Evolutionary conservation across 2,797 vertebrate genomes (phyloP).

Genomic region (Tokudaia tokunoshimensis): DNA sequence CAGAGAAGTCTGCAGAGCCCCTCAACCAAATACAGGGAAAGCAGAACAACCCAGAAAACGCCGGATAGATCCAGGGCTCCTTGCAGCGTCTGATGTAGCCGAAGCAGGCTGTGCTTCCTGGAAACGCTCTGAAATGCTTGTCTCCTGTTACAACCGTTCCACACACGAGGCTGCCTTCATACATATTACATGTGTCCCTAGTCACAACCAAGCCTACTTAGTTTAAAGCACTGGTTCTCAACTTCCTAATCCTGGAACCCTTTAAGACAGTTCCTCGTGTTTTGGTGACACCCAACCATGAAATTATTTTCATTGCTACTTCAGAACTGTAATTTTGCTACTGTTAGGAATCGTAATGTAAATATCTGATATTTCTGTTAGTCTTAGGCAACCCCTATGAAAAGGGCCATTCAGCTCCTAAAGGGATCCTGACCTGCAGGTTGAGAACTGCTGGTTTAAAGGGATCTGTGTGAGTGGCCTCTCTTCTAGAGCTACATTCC

Average conservation of each 20-base stretch:
- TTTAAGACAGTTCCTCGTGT: neutral
- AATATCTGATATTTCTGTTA: neutral
- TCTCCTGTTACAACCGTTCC: neutral
- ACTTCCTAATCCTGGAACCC: neutral
- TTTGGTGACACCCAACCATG: neutral
- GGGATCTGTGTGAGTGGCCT: neutral
- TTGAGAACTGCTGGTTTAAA: neutral
- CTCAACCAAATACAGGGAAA: constrained; percentile 54
- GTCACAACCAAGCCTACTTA: neutral
- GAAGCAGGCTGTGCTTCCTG: neutral
- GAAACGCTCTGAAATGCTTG: neutral
- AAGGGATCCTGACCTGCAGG: neutral
- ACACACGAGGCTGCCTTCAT: neutral
- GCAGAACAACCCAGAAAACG: constrained; percentile 20
- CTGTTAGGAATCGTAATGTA: neutral
- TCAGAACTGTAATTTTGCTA: neutral
- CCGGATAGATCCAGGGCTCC: neutral
- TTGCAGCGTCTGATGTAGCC: neutral
- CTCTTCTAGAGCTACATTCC: constrained; percentile 44
- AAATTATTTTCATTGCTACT: neutral
- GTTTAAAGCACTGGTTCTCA: neutral
- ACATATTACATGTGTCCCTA: neutral
- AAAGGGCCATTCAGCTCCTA: neutral
- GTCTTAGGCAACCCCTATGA: neutral
- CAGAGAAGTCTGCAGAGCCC: constrained; percentile 59